Conservation (phyloP, 1,140 invertebrate species). For the Charaxes varanes region DNA sequence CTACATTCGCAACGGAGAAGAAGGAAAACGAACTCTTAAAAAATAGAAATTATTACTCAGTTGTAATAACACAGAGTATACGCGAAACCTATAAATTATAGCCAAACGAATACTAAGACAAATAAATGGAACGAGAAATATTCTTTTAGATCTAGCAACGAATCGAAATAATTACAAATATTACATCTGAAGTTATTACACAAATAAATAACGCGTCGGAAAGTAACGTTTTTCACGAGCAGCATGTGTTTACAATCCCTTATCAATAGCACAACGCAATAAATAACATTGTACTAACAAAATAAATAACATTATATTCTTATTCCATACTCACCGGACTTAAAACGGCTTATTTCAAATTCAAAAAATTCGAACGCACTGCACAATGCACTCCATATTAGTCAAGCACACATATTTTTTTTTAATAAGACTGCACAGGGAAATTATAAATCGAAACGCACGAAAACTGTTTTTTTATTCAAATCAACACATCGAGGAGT, state of each 20-base stretch:
- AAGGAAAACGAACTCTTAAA: no score
- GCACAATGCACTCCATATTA: constrained; percentile 3
- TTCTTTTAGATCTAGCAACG: background rate
- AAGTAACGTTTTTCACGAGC: background rate
- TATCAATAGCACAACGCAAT: background rate
- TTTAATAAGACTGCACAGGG: background rate
- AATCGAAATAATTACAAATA: constrained; percentile 2
- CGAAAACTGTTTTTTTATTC: constrained; percentile 9
- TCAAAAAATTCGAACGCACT: background rate
- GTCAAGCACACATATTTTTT: background rate
- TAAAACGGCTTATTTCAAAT: background rate
- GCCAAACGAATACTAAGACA: no score
- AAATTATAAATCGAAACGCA: constrained; percentile 11
- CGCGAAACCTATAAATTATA: no score
- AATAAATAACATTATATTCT: background rate
- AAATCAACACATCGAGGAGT: constrained; percentile 5
- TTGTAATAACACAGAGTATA: no score
- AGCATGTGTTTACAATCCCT: background rate
- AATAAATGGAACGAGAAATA: background rate
- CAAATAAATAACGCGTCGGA: background rate
- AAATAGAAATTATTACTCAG: no score
- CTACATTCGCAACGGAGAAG: no score
- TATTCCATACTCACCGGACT: constrained; percentile 1
- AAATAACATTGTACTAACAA: background rate
- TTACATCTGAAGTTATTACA: no score